Evolutionary conservation across 2,113 vertebrate species (phyloP).

Genomic region (Ramphastos sulfuratus): DNA sequence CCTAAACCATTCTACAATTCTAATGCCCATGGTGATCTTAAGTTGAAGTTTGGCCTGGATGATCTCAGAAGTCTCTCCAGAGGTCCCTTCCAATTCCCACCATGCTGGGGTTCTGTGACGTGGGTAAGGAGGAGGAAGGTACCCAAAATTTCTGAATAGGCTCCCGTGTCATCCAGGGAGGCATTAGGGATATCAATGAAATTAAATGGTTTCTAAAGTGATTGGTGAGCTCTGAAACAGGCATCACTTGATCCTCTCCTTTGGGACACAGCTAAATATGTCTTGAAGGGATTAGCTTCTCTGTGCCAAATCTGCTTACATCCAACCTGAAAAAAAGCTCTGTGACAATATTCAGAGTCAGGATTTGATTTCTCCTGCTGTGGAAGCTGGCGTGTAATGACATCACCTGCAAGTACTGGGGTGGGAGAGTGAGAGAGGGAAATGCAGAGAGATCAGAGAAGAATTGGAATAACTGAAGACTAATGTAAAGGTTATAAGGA

Average conservation of each 20-base stretch:
- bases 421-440: fast-evolving
- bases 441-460: not conserved
- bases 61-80: too few species aligned
- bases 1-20: too few species aligned
- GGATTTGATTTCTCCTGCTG: not conserved
- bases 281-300: not conserved
- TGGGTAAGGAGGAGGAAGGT: too few species aligned
- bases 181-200: fast-evolving
- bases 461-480: not conserved
- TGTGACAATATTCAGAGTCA: not conserved
- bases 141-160: fast-evolving
- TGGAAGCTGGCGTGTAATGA: not conserved
- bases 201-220: not conserved
- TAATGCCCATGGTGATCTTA: too few species aligned
- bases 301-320: not conserved
- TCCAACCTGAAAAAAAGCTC: not conserved
- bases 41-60: too few species aligned
- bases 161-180: not conserved
- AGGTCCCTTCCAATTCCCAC: too few species aligned
- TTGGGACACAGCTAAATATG: not conserved
- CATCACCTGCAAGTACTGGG: not conserved
- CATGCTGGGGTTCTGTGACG: too few species aligned
- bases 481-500: not conserved
- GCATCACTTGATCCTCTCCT: not conserved
- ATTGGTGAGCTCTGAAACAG: not conserved